Base-by-base conservation (phyloP, 2,888 invertebrate species). In the Philereme vetulata region DNA sequence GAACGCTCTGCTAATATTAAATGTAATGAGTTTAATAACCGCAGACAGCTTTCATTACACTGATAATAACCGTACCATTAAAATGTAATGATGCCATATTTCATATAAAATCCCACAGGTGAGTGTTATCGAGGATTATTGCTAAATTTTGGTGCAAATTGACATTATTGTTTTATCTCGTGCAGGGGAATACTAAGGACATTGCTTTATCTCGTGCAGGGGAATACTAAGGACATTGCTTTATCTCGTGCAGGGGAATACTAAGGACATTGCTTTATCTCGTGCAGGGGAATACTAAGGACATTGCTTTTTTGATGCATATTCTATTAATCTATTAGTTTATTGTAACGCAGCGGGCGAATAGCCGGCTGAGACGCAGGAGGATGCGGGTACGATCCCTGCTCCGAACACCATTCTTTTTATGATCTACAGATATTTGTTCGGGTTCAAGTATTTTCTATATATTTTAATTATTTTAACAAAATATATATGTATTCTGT, bases 11-110 rank as follows among this genome's bases (percentile, higher is more conserved):
- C 53, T 62, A 65, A 62, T 67, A 64, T 65, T 61, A 64, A 53
- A 63, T 70, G 60, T 66, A 66, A 67, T 66, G 70, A 65, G 70
- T 67, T 67, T 64, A 66, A 64, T 65, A 66, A 65, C 67, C 66
- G 65, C 63, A 67, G 66, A 70, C 66, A 64, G 65, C 48, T 66
- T 67, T 66, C 66, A 70, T 67, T 70, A 70, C 58, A 61, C 10
- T 53, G 42, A 59, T 62, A 57, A 67, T 66, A 67, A 66, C 58
- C 33, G 64, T 58, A 58, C 36, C 64, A 56, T 65, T 56, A 66
- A 56, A 69, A 62, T 45, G 48, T 64, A 62, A 69, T 65, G 64
- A 46, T 62, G 32, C 35, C 50, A 64, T 65, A 60, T 63, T 62
- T 69, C 55, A 63, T 64, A 64, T 64, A 62, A 58, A 62, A 66